phyloP scores from a whole-genome alignment of 2,797 vertebrate genomes.

The Acanthurus leucopareius region DNA sequence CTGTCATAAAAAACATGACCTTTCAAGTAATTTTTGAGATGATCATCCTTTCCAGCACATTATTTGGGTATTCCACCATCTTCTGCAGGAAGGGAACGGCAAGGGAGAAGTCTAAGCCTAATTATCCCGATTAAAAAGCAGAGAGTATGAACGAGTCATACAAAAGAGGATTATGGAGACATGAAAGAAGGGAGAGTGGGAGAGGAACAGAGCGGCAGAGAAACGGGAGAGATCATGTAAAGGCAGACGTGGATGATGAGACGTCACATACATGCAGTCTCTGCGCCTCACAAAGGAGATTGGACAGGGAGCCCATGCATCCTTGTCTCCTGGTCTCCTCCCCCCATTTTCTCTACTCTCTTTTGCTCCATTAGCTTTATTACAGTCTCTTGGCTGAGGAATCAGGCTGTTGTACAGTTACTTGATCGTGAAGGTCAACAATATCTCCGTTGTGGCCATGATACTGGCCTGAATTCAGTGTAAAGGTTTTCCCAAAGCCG shows the following conservation, averaged over 20 bases:
- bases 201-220: constrained; percentile 28
- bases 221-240: constrained; percentile 27
- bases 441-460: constrained; percentile 30
- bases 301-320: constrained; percentile 39
- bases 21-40: constrained; percentile 40
- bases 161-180: constrained; percentile 73
- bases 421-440: constrained; percentile 71
- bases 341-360: constrained; percentile 25
- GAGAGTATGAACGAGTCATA: constrained; percentile 65
- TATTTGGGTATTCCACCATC: constrained; percentile 44
- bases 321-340: constrained; percentile 39
- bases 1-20: constrained; percentile 25
- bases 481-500: constrained; percentile 10
- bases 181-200: constrained; percentile 56
- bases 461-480: constrained; percentile 17
- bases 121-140: constrained; percentile 75
- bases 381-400: constrained; percentile 56
- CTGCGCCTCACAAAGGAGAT: constrained; percentile 15
- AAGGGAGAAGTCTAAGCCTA: constrained; percentile 61
- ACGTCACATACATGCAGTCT: constrained; percentile 26
- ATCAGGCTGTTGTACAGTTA: constrained; percentile 38
- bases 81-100: constrained; percentile 42
- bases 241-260: constrained; percentile 37
- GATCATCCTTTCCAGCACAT: constrained; percentile 23
- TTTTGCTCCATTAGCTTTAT: constrained; percentile 73